Evolutionary conservation across 2,888 invertebrate genomes (phyloP).

Genomic region (Oscheius sp.): DNA sequence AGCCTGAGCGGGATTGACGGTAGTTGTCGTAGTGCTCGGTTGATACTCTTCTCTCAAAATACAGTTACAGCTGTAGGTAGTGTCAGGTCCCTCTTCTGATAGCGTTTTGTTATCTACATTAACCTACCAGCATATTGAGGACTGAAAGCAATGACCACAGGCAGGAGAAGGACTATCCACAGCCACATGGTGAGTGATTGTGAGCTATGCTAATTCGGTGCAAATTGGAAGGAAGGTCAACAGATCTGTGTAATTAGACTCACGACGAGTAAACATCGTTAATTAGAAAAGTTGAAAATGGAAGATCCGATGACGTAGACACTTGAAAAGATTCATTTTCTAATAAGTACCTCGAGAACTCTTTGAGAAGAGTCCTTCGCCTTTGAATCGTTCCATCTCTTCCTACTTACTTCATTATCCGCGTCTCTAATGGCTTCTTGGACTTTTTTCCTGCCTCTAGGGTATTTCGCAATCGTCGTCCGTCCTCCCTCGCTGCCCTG

Average conservation of each 20-base stretch:
- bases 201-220: slow-evolving; percentile 17
- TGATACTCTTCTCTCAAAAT: slow-evolving; percentile 10
- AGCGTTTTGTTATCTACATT: neutral
- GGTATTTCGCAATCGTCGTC: neutral
- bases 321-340: neutral
- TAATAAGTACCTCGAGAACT: neutral
- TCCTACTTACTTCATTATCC: too few species aligned
- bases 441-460: neutral
- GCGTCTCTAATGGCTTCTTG: too few species aligned
- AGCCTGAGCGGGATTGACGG: neutral
- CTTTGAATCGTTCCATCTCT: too few species aligned
- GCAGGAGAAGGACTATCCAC: neutral
- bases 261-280: slow-evolving; percentile 18
- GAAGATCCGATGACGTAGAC: neutral
- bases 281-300: too few species aligned
- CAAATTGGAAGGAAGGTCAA: slow-evolving; percentile 5
- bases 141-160: neutral
- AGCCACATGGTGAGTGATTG: neutral
- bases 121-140: slow-evolving; percentile 17
- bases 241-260: slow-evolving; percentile 19
- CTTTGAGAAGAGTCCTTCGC: neutral
- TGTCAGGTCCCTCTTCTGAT: slow-evolving; percentile 1
- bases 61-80: slow-evolving; percentile 21
- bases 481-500: neutral
- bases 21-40: slow-evolving; percentile 13